Percentiles rank a stretch among this genome's conserved stretches.
phyloP scores from a whole-genome alignment of 2,888 invertebrate genomes.

The Spilarctia lutea region DNA sequence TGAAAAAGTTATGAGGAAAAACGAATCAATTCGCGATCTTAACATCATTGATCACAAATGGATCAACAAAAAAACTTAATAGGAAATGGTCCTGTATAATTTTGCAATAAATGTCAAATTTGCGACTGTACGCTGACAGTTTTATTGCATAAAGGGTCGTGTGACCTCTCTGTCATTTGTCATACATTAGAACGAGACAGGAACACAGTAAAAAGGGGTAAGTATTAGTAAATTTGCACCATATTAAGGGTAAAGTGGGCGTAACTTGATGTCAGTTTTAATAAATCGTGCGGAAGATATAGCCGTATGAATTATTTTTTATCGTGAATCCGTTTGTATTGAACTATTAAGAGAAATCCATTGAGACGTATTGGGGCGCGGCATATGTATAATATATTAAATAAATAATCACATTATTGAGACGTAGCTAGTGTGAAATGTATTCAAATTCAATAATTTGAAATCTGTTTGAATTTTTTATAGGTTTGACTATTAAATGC shows the following conservation, averaged over 20 bases:
- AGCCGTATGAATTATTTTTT: slow-evolving; percentile 46
- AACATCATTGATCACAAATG: slow-evolving; percentile 29
- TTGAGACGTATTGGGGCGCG: slow-evolving; percentile 32
- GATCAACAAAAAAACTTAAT: slow-evolving; percentile 39
- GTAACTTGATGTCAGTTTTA: slow-evolving; percentile 77
- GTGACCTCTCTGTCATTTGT: slow-evolving; percentile 42
- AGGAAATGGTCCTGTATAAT: slow-evolving; percentile 67
- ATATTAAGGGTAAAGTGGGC: slow-evolving; percentile 79
- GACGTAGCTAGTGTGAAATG: slow-evolving; percentile 5
- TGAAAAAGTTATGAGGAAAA: not conserved
- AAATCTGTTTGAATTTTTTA: not conserved
- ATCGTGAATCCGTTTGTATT: slow-evolving; percentile 36
- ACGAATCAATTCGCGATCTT: not conserved
- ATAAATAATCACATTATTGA: slow-evolving; percentile 13
- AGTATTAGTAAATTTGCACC: slow-evolving; percentile 60
- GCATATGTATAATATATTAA: slow-evolving; percentile 18
- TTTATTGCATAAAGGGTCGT: slow-evolving; percentile 59
- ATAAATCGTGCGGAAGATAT: slow-evolving; percentile 79
- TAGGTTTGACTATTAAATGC: not conserved
- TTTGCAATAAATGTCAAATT: slow-evolving; percentile 71
- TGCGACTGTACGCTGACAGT: slow-evolving; percentile 60
- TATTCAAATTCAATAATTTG: slow-evolving; percentile 6
- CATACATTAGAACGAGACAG: slow-evolving; percentile 46
- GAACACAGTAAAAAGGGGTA: slow-evolving; percentile 51
- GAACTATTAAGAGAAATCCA: slow-evolving; percentile 25